A percentile compares a stretch with the other conserved stretches of the same genome.
Conservation (phyloP, 2,797 vertebrate genomes). For the Anabacerthia variegaticeps region DNA sequence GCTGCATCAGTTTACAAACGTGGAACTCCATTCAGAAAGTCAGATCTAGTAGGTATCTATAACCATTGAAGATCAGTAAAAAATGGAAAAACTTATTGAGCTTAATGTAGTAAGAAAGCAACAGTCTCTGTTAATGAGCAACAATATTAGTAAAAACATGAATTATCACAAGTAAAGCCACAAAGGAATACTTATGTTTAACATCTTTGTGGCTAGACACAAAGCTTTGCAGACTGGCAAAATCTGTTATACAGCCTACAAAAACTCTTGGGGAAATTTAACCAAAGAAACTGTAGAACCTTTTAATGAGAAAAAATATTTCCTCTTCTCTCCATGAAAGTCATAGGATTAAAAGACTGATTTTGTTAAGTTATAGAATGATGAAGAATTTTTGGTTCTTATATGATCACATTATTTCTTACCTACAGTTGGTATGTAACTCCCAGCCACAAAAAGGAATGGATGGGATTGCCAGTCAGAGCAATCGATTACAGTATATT, state of each 20-base stretch:
- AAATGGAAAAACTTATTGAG: neutral
- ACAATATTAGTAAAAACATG: constrained; percentile 4
- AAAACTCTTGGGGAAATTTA: neutral
- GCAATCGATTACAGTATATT: constrained; percentile 33
- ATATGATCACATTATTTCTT: neutral
- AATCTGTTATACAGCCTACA: neutral
- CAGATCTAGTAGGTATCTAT: neutral
- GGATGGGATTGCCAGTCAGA: constrained; percentile 53
- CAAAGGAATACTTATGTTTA: neutral
- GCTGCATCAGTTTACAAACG: neutral
- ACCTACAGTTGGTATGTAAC: constrained; percentile 46
- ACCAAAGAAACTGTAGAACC: neutral
- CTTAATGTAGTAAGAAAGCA: neutral
- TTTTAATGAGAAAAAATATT: neutral
- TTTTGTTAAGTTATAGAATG: neutral
- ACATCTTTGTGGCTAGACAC: neutral
- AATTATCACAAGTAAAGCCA: neutral
- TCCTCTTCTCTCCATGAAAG: neutral
- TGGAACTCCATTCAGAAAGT: neutral
- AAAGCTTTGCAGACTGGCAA: neutral
- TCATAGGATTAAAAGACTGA: constrained; percentile 1
- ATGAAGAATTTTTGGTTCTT: constrained; percentile 9
- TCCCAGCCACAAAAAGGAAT: constrained; percentile 58
- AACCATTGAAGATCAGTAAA: neutral
- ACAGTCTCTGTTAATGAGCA: constrained; percentile 4